Conservation (phyloP, 2,888 invertebrate species). For the Alsophila aescularia region DNA sequence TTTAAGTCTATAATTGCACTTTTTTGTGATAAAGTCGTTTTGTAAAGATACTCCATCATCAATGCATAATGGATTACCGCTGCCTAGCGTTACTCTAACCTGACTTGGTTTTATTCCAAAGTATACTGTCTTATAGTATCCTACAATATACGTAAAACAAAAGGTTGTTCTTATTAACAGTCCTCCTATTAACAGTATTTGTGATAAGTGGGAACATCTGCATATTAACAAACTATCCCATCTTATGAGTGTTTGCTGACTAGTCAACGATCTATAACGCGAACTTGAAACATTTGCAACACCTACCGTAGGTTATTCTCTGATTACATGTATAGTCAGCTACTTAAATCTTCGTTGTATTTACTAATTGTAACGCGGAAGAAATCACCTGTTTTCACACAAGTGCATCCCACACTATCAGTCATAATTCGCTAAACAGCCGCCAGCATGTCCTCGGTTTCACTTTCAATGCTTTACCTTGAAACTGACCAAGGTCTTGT, state of each 20-base stretch:
- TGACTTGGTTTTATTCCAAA: neutral
- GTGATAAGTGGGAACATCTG: too few relatives aligned
- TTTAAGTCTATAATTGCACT: constrained; percentile 17
- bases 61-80: constrained; percentile 9
- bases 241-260: neutral
- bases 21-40: constrained; percentile 10
- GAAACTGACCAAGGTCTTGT: constrained; percentile 41
- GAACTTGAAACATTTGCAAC: constrained; percentile 24
- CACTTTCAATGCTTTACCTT: constrained; percentile 46
- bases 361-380: constrained; percentile 37
- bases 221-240: neutral
- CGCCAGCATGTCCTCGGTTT: constrained; percentile 30
- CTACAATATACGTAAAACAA: too few relatives aligned
- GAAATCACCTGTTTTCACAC: constrained; percentile 24
- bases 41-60: constrained; percentile 16
- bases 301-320: constrained; percentile 10
- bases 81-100: neutral
- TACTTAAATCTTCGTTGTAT: neutral
- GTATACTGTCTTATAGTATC: too few relatives aligned
- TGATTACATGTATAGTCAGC: too few relatives aligned
- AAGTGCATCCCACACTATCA: constrained; percentile 33
- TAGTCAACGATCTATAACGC: constrained; percentile 9
- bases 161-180: too few relatives aligned
- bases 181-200: too few relatives aligned
- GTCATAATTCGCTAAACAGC: constrained; percentile 7